Conservation (phyloP, 2,797 vertebrate genomes). For the Pantherophis vulpinus region DNA sequence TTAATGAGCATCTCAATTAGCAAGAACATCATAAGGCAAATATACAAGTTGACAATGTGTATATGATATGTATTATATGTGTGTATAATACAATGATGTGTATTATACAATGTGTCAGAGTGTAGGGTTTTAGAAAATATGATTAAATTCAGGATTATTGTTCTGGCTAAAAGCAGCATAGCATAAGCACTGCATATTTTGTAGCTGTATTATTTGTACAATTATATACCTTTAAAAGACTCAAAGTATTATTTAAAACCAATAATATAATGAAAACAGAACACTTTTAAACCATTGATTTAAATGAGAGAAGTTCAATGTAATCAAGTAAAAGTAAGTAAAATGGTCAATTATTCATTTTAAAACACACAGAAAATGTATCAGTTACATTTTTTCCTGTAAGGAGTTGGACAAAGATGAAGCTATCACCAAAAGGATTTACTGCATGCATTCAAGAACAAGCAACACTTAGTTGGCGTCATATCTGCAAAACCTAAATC, state of each 20-base stretch:
- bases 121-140: background rate
- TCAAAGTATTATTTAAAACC: background rate
- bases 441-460: background rate
- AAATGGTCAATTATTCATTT: background rate
- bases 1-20: background rate
- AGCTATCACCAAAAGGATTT: background rate
- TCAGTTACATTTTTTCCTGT: background rate
- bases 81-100: background rate
- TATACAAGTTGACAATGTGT: background rate
- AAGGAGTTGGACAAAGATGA: background rate
- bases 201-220: background rate
- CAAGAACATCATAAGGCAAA: background rate
- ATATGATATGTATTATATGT: too few relatives aligned
- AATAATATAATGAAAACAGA: background rate
- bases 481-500: background rate
- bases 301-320: background rate
- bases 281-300: background rate
- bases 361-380: background rate
- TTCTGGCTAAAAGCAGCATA: background rate
- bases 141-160: background rate
- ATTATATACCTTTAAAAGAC: background rate
- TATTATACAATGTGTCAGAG: background rate
- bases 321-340: background rate
- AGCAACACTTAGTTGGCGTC: background rate
- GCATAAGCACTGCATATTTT: background rate